Evolutionary conservation across 2,797 vertebrate species (phyloP), one percentile per base, ranked within the genome.

Genomic region (Propithecus deckenii): DNA sequence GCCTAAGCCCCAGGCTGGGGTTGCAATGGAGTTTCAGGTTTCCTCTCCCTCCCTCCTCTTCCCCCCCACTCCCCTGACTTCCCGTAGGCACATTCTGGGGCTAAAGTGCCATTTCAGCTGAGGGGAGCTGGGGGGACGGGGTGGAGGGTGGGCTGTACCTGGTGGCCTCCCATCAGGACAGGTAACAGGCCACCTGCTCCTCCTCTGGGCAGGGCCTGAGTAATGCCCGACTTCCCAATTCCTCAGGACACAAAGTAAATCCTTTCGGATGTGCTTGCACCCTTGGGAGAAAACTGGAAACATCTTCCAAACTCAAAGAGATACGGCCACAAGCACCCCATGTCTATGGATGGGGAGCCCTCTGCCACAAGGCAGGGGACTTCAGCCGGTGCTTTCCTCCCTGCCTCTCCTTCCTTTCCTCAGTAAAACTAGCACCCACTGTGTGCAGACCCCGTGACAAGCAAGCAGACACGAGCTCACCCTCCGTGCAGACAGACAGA

Each of bases 341-440:
- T 30, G 13, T 10, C 13, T 7, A 72, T 0, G 2, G 46, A 30
- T 18, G 0, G 10, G 18, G 52, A 46, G 28, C 28, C 14, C 22
- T 61, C 38, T 46, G 86, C 84, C 79, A 48, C 35, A 10, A 6
- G 1, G 61, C 23, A 41, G 50, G 4, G 5, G 11, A 8, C 17
- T 4, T 55, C 17, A 1, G 50, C 14, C 0, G 17, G 57, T 5
- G 15, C 38, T 23, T 18, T 32, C 46, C 72, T 78, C 38, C 38
- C 84, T 46, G n/a, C 4, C 5, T 69, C 12, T 43, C 15, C 50
- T 18, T 38, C 18, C 25, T 32, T 86, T 52, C 28, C 4, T 50
- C 46, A 22, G 23, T 3, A 52, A 18, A 52, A 32, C 55, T 52
- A 80, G 91, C 38, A 22, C 5, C 57, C 13, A 8, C 52, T 15